Percentiles rank a stretch among this genome's conserved stretches.
phyloP scores from a whole-genome alignment of 2,113 vertebrate genomes.

The Phalacrocorax aristotelis region DNA sequence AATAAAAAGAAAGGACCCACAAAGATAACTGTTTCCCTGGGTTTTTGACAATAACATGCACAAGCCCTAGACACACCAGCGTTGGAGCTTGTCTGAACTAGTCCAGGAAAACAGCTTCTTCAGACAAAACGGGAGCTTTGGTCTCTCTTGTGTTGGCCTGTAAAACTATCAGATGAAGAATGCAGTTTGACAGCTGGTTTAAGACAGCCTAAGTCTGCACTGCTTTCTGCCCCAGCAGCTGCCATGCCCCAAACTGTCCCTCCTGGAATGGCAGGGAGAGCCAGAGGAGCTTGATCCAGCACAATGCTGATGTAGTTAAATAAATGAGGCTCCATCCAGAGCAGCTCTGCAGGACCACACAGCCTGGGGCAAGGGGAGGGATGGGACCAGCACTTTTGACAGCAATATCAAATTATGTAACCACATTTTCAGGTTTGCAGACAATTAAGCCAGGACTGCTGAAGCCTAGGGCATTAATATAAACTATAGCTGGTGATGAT shows the following conservation, averaged over 20 bases:
- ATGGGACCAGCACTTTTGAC: not conserved
- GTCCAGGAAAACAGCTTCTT: not conserved
- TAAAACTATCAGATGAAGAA: not conserved
- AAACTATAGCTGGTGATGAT: not conserved
- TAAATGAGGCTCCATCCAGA: not conserved
- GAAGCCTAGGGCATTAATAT: not conserved
- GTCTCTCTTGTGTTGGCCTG: not conserved
- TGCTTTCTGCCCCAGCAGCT: not conserved
- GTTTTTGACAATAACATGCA: not conserved
- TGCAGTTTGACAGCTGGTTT: not conserved
- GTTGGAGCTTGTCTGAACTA: not conserved
- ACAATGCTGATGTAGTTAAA: not conserved
- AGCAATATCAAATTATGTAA: not conserved
- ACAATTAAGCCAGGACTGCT: not conserved
- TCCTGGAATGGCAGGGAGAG: not conserved
- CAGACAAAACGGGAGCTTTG: not conserved
- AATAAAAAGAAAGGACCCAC: not conserved
- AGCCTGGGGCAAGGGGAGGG: not conserved
- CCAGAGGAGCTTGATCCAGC: not conserved
- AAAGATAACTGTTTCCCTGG: not conserved
- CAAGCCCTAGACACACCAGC: not conserved
- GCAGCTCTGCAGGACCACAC: accelerated
- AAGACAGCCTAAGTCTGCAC: not conserved
- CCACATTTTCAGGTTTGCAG: not conserved
- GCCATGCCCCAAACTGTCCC: not conserved